These are phyloP conservation scores for Charanyca ferruginea DNA, from an alignment of 2,888 invertebrate genomes.

Conservation along the genomic window DNA sequence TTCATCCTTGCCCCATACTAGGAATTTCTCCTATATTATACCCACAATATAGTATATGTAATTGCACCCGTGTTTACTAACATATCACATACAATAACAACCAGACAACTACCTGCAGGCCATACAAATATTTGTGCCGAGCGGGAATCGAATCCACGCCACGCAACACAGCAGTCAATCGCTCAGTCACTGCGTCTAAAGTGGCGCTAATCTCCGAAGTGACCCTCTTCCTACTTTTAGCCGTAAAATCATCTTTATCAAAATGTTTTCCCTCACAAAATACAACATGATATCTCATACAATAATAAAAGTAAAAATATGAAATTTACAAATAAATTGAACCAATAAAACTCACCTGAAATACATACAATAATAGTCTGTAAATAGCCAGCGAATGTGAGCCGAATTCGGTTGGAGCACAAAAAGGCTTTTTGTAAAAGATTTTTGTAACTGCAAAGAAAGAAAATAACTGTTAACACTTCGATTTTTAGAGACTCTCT, in stretches of 20 bases:
- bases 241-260: neutral
- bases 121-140: too few species aligned
- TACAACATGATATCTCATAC: neutral
- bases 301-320: conserved; percentile 4
- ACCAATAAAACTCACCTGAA: conserved; percentile 80
- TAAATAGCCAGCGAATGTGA: conserved; percentile 90
- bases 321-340: conserved; percentile 5
- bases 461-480: conserved; percentile 40
- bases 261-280: neutral
- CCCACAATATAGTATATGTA: too few species aligned
- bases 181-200: too few species aligned
- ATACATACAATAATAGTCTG: conserved; percentile 90
- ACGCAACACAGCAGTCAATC: too few species aligned
- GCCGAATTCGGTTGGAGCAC: conserved; percentile 90
- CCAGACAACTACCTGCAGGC: too few species aligned
- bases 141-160: too few species aligned
- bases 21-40: too few species aligned
- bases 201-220: neutral
- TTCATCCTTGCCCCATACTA: too few species aligned
- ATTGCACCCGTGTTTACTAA: too few species aligned
- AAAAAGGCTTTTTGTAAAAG: conserved; percentile 90
- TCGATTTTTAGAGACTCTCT: neutral
- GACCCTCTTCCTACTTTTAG: neutral
- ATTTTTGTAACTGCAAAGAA: conserved; percentile 83
- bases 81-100: too few species aligned